Conservation (phyloP, 2,888 invertebrate species). For the Eristalinus aeneus region DNA sequence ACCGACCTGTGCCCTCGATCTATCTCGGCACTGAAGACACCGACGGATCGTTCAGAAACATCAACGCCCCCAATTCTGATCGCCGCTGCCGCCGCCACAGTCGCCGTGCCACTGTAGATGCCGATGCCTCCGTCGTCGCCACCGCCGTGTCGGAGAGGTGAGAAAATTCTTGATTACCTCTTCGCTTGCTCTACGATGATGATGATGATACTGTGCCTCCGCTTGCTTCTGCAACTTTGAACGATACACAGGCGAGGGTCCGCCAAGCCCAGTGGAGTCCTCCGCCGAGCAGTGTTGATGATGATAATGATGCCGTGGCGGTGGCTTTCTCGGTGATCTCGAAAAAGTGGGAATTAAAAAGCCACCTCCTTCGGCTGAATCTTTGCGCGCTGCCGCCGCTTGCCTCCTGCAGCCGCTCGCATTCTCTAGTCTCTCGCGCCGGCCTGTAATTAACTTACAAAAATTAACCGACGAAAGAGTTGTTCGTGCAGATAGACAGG, state of each 20-base stretch:
- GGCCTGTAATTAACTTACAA: conserved; percentile 71
- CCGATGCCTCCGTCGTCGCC: conserved; percentile 73
- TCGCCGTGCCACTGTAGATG: conserved; percentile 72
- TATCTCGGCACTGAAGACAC: conserved; percentile 27
- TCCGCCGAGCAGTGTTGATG: conserved; percentile 9
- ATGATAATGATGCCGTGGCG: conserved; percentile 51
- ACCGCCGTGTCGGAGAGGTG: conserved; percentile 65
- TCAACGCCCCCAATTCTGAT: conserved; percentile 75
- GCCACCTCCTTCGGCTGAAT: conserved; percentile 58
- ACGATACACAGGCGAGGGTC: not conserved
- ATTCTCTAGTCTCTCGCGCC: conserved; percentile 46
- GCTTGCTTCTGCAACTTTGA: conserved; percentile 12
- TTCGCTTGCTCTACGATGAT: conserved; percentile 59
- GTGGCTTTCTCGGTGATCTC: conserved; percentile 64
- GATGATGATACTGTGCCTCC: conserved; percentile 47
- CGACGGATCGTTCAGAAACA: conserved; percentile 77
- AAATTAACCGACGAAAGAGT: conserved; percentile 72
- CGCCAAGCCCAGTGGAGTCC: not conserved
- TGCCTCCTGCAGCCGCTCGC: conserved; percentile 13
- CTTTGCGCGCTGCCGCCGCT: not conserved
- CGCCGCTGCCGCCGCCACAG: too few species aligned
- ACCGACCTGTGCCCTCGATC: conserved; percentile 54
- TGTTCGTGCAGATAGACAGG: conserved; percentile 61
- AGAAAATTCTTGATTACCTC: conserved; percentile 71
- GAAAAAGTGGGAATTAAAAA: conserved; percentile 69